Base-by-base conservation (phyloP, 2,797 vertebrate species). In the Dendrocincla tyrannina region DNA sequence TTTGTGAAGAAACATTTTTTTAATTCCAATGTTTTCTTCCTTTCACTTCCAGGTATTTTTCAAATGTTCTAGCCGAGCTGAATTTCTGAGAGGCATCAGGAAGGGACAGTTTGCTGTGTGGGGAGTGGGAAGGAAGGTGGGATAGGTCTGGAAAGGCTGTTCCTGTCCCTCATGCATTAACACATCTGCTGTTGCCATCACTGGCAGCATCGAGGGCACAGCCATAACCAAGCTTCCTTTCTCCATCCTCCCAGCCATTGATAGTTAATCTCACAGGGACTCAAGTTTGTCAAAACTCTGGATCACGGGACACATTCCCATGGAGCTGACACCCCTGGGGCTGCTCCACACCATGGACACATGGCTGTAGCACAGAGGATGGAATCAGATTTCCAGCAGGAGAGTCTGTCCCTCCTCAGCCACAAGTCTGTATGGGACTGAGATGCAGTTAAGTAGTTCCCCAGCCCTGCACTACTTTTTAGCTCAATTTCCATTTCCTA, bases 401-500 rank as follows among this genome's bases (percentile, higher is more conserved):
- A 69, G 35, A 33, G 44, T 66, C 85, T 10, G 14, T 42, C 58
- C 14, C 41, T 83, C 76, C 87, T 41, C 69, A 76, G 68, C 25
- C 73, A 33, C 28, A 16, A 50, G 32, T 70, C 1, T 0, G 42
- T 30, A 25, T 2, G 44, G 74, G 28, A 47, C 79, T 55, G 41
- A 62, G 66, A 47, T 7, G 6, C 60, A 66, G 69, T 23, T 41
- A 68, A 96, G 79, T 4, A 73, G 49, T 32, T 93, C 58, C 32
- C 50, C 87, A 85, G 46, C 82, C 79, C 85, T 59, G 79, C 56
- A 13, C 41, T 70, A 81, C 59, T 74, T 95, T 76, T 82, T 66
- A 90, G 86, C 59, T 73, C 74, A 9, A 59, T 91, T 95, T 94
- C 92, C 89, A 93, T 86, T 94, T 86, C 69, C 91, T 93, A 90